Evolutionary conservation across 2,113 vertebrate genomes (phyloP), one percentile per base, ranked within the genome.

Genomic region (Morphnarchus princeps): DNA sequence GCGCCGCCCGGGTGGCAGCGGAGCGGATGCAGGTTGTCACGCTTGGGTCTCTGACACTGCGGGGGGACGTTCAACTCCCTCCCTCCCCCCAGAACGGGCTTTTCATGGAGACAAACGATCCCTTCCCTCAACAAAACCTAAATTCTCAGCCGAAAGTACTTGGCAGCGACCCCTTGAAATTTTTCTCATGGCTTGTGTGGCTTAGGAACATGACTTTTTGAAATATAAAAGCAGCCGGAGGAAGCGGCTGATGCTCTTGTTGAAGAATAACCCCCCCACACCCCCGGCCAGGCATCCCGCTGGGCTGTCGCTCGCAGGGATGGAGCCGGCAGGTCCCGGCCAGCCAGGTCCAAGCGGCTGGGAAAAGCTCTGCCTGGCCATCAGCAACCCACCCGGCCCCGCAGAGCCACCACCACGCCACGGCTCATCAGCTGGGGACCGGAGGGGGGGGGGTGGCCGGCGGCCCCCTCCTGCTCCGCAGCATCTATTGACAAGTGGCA

Each of bases 401-500:
- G 0, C 7, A 29, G 26, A 55, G 57, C 78, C 96, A 91, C 92
- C 5, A 36, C 93, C 67, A 71, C 43, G 70, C 94, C 28, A 18
- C 28, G 4, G 52, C 90, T 93, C 96, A 97, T 98, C 97, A 91
- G 95, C 95, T 94, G 28, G 89, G 90, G 96, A 95, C 89, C 67
- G n/a, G 88, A 74, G 36, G 88, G 94, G 77, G 36, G 89, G 94
- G 89, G 74, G 82, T 66, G 73, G 97, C 94, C 97, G 79, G 89
- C 54, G 20, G 76, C 79, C 83, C 93, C 72, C 36, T 77, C 92
- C 87, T 34, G 77, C 86, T 72, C 54, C 67, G 15, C 59, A 87
- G 69, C 63, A 59, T 82, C 93, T 92, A 98, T 97, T 90, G 98
- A 95, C 97, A 90, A 97, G 96, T 8, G 91, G 96, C 95, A 96